Evolutionary conservation across 2,113 vertebrate genomes (phyloP), one percentile per base, ranked within the genome.

Genomic region (Pristiophorus japonicus): DNA sequence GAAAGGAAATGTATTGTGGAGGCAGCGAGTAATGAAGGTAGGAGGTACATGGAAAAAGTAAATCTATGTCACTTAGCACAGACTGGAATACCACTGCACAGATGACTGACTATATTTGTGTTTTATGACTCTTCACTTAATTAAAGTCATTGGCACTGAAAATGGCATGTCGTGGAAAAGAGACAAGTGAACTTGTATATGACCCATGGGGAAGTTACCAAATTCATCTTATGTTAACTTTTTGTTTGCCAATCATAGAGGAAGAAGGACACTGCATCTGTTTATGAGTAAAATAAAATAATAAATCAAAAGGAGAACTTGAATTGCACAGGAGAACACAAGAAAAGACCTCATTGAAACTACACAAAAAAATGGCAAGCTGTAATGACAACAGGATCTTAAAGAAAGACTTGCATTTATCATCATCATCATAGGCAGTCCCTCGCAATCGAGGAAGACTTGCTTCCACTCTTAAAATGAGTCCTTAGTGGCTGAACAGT

Each of bases 1-100:
- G 66, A 94, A 94, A 51, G 45, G 87, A 67, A 94, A 94, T 70
- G 93, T 73, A 12, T 70, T 94, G 65, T 70, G 93, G 42, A 51
- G 65, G 65, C 93, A 70, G 42, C 27, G 12, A 67, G 65, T 16
- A 70, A 24, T 0, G 12, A 67, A 2, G 66, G 38, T 70, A 66
- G 66, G 42, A 70, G 24, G 24, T 94, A 42, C 65, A 16, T 70
- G 93, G 93, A 70, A 70, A 94, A 70, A 34, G 65, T 94, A 63
- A 51, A 70, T 45, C n/a, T 70, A 34, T 51, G 3, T 73, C 12
- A 70, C 6, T 66, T 93, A 63, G 91, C 18, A 30, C 3, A 70
- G 22, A 70, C 45, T 70, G 66, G 65, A 94, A 94, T 73, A 34
- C 27, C 93, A 34, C 24, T 27, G 42, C 63, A 67, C 42, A 63